Percentiles rank a stretch among this genome's conserved stretches.
Evolutionary conservation across 1,140 invertebrate species (phyloP).

Genomic region (Magallana gigas): DNA sequence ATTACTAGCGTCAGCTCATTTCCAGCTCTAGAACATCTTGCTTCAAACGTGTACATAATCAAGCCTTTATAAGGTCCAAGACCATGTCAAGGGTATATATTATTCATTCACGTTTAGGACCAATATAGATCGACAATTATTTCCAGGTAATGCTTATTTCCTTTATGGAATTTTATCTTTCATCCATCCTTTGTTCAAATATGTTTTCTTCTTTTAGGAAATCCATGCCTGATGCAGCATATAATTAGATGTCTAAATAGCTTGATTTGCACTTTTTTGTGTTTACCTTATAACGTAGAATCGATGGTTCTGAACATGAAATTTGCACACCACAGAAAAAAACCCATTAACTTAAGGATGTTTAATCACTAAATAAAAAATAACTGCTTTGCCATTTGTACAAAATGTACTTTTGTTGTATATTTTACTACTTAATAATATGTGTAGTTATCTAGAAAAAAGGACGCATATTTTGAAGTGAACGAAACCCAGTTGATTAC

Average conservation of each 20-base stretch:
- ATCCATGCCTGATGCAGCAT: slow-evolving; percentile 1
- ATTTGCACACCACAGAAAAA: not conserved
- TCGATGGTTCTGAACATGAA: not conserved
- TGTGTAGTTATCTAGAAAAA: too few relatives aligned
- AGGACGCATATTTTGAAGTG: too few relatives aligned
- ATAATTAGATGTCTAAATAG: not conserved
- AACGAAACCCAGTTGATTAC: too few relatives aligned
- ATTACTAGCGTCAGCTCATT: too few relatives aligned
- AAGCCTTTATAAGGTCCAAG: too few relatives aligned
- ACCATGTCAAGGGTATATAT: not conserved
- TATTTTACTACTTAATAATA: too few relatives aligned
- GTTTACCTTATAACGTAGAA: not conserved
- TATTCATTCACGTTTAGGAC: not conserved
- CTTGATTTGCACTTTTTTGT: not conserved
- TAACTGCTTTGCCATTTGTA: too few relatives aligned
- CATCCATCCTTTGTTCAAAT: not conserved
- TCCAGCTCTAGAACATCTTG: too few relatives aligned
- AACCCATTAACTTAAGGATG: too few relatives aligned
- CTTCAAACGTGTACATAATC: too few relatives aligned
- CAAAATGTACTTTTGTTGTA: too few relatives aligned
- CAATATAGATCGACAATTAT: not conserved
- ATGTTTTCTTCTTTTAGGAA: not conserved
- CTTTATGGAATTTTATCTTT: slow-evolving; percentile 14
- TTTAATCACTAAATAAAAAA: too few relatives aligned
- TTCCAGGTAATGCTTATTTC: not conserved